These are phyloP conservation scores for Lysandra coridon DNA, from an alignment of 2,888 invertebrate genomes.

Conservation along the genomic window DNA sequence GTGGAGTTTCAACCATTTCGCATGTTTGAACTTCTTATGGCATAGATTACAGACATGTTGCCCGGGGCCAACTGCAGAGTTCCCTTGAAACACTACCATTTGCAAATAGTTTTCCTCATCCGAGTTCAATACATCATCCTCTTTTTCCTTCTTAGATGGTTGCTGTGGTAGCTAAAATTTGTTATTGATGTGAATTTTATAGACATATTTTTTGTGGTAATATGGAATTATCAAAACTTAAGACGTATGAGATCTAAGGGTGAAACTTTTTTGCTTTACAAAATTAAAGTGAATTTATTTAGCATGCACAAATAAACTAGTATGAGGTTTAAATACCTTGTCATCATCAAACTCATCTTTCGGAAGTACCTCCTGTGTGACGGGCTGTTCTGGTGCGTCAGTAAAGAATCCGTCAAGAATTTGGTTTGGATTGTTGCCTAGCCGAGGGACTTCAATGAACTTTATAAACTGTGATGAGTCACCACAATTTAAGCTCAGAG, in stretches of 20 bases:
- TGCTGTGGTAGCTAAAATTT: constrained; percentile 36
- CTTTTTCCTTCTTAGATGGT: constrained; percentile 45
- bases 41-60: constrained; percentile 83
- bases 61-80: constrained; percentile 77
- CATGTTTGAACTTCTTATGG: constrained; percentile 82
- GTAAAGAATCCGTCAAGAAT: constrained; percentile 67
- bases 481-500: constrained; percentile 49
- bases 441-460: constrained; percentile 61
- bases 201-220: not conserved
- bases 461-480: constrained; percentile 55
- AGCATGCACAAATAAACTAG: not conserved
- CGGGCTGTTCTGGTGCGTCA: constrained; percentile 43
- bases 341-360: constrained; percentile 51
- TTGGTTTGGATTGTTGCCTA: constrained; percentile 50
- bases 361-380: constrained; percentile 43
- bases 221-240: not conserved
- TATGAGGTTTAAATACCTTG: constrained; percentile 44
- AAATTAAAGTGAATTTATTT: not conserved
- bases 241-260: not conserved
- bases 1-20: constrained; percentile 81
- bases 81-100: constrained; percentile 74
- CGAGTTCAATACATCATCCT: constrained; percentile 60
- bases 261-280: too few relatives aligned
- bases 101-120: constrained; percentile 74
- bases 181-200: not conserved